Evolutionary conservation across 2,113 vertebrate species (phyloP).

Genomic region (Dipodomys spectabilis): DNA sequence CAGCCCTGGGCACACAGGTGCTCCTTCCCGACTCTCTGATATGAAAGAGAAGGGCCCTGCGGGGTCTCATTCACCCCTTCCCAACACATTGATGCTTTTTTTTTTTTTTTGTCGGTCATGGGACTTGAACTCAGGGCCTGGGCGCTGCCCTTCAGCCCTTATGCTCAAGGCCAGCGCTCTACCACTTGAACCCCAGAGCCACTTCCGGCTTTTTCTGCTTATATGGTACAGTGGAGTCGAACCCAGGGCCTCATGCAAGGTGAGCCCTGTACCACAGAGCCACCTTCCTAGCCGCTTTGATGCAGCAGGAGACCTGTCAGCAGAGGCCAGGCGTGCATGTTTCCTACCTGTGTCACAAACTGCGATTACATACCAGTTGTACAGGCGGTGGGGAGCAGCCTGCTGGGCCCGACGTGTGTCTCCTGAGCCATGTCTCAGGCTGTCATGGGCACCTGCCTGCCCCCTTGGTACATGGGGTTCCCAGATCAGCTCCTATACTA

Average conservation of each 20-base stretch:
- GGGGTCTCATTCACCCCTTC: not conserved
- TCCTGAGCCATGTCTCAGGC: not conserved
- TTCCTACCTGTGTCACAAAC: not conserved
- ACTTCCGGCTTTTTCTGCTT: no score
- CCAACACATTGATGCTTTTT: not conserved
- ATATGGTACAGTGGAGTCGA: no score
- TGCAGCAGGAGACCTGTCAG: not conserved
- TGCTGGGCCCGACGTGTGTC: not conserved
- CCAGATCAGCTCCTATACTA: not conserved
- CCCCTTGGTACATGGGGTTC: not conserved
- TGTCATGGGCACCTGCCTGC: not conserved
- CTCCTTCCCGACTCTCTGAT: not conserved
- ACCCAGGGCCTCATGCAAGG: no score
- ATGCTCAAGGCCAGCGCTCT: no score
- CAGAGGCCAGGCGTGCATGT: not conserved
- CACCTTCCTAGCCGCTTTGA: not conserved
- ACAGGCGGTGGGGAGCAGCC: no score
- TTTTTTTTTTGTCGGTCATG: no score
- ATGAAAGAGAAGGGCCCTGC: not conserved
- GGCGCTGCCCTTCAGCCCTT: no score
- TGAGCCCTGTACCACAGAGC: no score
- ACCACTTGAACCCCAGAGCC: no score
- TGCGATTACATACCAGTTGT: not conserved
- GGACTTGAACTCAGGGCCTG: no score
- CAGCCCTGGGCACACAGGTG: not conserved